Evolutionary conservation across 2,113 vertebrate species (phyloP).

Genomic region (Corythornis vintsioides): DNA sequence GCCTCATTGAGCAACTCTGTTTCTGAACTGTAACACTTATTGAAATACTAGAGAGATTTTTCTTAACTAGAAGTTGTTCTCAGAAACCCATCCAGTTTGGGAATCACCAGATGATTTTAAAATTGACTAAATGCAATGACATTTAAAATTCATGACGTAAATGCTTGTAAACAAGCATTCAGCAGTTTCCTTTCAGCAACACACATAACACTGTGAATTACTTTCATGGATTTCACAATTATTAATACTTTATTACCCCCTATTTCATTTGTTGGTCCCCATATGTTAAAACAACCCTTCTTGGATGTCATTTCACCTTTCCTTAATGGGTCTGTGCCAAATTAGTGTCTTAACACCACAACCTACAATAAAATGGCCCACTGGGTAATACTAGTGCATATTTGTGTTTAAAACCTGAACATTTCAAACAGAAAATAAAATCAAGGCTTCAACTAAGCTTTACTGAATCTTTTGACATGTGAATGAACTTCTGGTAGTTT

Average conservation of each 20-base stretch:
- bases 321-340: background rate
- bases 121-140: background rate
- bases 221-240: background rate
- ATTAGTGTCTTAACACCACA: background rate
- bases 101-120: background rate
- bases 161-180: background rate
- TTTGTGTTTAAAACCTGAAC: background rate
- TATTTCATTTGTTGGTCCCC: background rate
- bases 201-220: background rate
- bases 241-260: background rate
- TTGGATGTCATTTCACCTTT: background rate
- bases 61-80: background rate
- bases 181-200: background rate
- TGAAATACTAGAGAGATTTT: background rate
- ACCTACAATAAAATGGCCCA: background rate
- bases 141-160: background rate
- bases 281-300: background rate
- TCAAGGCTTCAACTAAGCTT: background rate
- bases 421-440: background rate
- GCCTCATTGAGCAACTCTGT: background rate
- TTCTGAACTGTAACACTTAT: background rate
- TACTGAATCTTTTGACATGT: background rate
- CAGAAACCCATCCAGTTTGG: background rate
- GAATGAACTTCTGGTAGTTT: background rate
- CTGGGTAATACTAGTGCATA: background rate